Percentiles rank a stretch among this genome's conserved stretches.
These are phyloP conservation scores for Laticauda laticaudata DNA, from an alignment of 2,113 vertebrate species.

Conservation along the genomic window DNA sequence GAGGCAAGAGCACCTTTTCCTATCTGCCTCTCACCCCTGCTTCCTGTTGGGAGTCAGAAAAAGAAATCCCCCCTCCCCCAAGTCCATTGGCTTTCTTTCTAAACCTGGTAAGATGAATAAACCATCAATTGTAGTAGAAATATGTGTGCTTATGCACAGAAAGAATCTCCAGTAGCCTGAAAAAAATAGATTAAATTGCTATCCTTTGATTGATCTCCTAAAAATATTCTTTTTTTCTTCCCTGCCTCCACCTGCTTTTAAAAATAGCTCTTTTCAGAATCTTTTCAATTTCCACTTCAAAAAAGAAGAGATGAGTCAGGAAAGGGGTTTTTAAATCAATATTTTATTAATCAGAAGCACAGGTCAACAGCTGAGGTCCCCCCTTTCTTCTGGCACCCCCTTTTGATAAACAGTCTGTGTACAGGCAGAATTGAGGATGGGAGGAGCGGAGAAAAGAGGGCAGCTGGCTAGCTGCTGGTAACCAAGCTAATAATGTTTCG, in stretches of 20 bases:
- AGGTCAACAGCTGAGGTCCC: constrained; percentile 73
- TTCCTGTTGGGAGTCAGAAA: not conserved
- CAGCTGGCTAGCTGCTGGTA: constrained; percentile 47
- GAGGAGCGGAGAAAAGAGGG: not conserved
- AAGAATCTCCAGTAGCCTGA: constrained; percentile 41
- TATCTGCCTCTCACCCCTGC: not conserved
- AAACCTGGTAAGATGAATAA: constrained; percentile 20
- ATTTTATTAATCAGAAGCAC: constrained; percentile 69
- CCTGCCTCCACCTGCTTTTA: not conserved
- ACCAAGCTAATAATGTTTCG: constrained; percentile 58
- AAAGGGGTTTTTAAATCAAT: not conserved
- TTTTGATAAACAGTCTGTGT: constrained; percentile 77
- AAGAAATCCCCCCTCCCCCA: not conserved
- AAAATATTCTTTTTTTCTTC: constrained; percentile 23
- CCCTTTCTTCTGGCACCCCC: constrained; percentile 62
- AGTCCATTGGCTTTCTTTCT: constrained; percentile 23
- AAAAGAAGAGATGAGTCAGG: not conserved
- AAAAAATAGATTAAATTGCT: constrained; percentile 38
- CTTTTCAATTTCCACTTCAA: not conserved
- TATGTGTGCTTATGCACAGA: constrained; percentile 1
- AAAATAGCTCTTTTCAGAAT: too few relatives aligned
- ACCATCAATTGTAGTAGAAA: constrained; percentile 48
- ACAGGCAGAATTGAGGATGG: constrained; percentile 47
- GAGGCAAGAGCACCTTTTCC: not conserved
- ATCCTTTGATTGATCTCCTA: constrained; percentile 43